Conservation (phyloP, 2,888 invertebrate species). For the Xylota segnis region DNA sequence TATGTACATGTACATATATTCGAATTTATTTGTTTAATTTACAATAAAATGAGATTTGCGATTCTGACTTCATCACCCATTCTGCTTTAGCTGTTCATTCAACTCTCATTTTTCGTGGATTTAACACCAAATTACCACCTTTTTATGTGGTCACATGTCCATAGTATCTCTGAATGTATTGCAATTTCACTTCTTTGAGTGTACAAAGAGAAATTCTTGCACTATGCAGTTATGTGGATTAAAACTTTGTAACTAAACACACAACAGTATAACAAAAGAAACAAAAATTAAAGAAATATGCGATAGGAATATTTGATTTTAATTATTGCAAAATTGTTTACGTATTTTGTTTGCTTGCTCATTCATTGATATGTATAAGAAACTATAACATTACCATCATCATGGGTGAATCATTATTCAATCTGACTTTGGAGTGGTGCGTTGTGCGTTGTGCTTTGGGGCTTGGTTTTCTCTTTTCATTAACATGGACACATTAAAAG, state of each 20-base stretch:
- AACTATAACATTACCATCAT: slow-evolving; percentile 8
- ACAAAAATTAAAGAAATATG: slow-evolving; percentile 26
- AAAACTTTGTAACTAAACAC: slow-evolving; percentile 20
- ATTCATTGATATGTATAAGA: neutral
- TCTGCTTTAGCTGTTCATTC: slow-evolving; percentile 11
- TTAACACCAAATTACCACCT: neutral
- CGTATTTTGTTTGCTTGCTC: slow-evolving; percentile 3
- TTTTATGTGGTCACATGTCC: neutral
- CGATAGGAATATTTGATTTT: slow-evolving; percentile 41
- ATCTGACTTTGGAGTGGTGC: neutral
- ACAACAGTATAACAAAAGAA: neutral
- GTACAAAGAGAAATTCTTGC: slow-evolving; percentile 56
- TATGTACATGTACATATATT: too few relatives aligned
- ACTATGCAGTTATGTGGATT: slow-evolving; percentile 29
- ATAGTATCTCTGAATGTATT: neutral
- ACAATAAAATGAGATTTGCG: slow-evolving; percentile 7
- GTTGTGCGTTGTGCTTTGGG: neutral
- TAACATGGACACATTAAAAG: neutral
- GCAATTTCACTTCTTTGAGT: slow-evolving; percentile 53
- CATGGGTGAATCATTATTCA: slow-evolving; percentile 37
- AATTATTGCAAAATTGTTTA: slow-evolving; percentile 35
- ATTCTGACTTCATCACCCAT: neutral
- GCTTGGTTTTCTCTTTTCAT: slow-evolving; percentile 18
- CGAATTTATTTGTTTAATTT: neutral
- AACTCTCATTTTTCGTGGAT: neutral